phyloP scores from a whole-genome alignment of 2,113 vertebrate species.

The Tachysurus fulvidraco region DNA sequence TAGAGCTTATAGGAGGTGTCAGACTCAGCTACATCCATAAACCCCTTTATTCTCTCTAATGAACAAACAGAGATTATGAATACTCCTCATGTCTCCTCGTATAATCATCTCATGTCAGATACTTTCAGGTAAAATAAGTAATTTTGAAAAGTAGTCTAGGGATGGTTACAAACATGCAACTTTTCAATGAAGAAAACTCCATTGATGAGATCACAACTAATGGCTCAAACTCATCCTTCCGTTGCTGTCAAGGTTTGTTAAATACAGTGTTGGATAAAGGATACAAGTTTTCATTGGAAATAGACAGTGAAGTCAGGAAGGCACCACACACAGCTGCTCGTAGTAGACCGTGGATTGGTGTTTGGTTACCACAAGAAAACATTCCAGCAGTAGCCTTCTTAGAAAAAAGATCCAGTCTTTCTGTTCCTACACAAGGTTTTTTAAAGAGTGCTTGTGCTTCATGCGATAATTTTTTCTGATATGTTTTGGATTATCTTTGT shows the following conservation, averaged over 20 bases:
- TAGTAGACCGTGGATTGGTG: slow-evolving; percentile 44
- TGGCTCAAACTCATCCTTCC: slow-evolving; percentile 39
- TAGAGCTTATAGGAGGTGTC: slow-evolving; percentile 29
- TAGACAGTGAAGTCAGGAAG: slow-evolving; percentile 43
- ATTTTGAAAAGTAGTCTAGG: too few relatives aligned
- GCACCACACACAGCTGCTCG: slow-evolving; percentile 44
- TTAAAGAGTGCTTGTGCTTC: not conserved
- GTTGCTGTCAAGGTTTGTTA: slow-evolving; percentile 47
- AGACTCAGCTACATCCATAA: slow-evolving; percentile 18
- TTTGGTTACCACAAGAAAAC: slow-evolving; percentile 60
- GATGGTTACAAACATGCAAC: slow-evolving; percentile 11
- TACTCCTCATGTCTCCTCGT: too few relatives aligned
- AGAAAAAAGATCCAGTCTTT: slow-evolving; percentile 45
- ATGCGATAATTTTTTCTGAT: slow-evolving; percentile 10
- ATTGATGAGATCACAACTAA: slow-evolving; percentile 33
- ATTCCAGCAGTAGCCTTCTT: slow-evolving; percentile 54
- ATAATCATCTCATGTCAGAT: too few relatives aligned
- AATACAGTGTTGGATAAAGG: slow-evolving; percentile 50
- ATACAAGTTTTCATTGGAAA: slow-evolving; percentile 38
- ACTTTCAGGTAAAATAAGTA: too few relatives aligned
- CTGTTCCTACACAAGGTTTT: slow-evolving; percentile 38
- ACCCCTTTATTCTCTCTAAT: not conserved
- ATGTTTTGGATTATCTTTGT: slow-evolving; percentile 5
- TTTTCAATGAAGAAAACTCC: not conserved
- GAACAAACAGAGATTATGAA: not conserved